Percentiles rank a stretch among this genome's conserved stretches.
Evolutionary conservation across 2,888 invertebrate genomes (phyloP).

Genomic region (Brenthis ino): DNA sequence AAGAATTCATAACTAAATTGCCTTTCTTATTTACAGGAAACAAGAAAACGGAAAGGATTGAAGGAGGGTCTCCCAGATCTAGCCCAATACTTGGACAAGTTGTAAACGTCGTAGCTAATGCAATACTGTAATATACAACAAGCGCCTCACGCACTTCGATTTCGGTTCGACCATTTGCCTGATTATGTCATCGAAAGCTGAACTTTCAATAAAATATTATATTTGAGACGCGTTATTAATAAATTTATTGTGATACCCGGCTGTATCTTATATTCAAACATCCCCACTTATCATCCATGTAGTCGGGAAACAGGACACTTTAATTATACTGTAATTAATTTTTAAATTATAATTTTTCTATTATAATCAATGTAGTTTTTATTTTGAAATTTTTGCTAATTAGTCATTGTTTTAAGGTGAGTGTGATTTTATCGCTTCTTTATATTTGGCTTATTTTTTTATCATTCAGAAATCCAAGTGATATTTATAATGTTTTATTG

Average conservation of each 20-base stretch:
- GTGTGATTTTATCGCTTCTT: conserved; percentile 37
- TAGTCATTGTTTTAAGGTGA: conserved; percentile 47
- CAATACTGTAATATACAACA: conserved; percentile 77
- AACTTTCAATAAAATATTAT: conserved; percentile 56
- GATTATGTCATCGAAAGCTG: conserved; percentile 48
- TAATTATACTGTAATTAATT: conserved; percentile 80
- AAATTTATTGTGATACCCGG: conserved; percentile 56
- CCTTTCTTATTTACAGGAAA: conserved; percentile 85
- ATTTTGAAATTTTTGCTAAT: conserved; percentile 51
- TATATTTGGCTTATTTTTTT: neutral
- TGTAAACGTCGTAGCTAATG: conserved; percentile 88
- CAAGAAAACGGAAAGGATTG: conserved; percentile 99
- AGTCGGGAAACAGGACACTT: conserved; percentile 59
- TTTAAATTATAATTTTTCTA: conserved; percentile 83
- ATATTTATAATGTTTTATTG: neutral
- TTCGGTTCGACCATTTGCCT: conserved; percentile 45
- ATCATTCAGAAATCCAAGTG: neutral
- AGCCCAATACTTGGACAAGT: conserved; percentile 97
- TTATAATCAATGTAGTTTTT: conserved; percentile 58
- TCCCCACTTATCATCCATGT: conserved; percentile 53
- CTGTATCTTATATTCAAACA: conserved; percentile 45
- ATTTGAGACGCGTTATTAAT: conserved; percentile 59
- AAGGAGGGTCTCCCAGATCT: conserved; percentile 98
- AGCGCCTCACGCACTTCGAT: conserved; percentile 65
- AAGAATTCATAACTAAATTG: neutral